Evolutionary conservation across 2,113 vertebrate species (phyloP).

Genomic region (Corythaixoides concolor): DNA sequence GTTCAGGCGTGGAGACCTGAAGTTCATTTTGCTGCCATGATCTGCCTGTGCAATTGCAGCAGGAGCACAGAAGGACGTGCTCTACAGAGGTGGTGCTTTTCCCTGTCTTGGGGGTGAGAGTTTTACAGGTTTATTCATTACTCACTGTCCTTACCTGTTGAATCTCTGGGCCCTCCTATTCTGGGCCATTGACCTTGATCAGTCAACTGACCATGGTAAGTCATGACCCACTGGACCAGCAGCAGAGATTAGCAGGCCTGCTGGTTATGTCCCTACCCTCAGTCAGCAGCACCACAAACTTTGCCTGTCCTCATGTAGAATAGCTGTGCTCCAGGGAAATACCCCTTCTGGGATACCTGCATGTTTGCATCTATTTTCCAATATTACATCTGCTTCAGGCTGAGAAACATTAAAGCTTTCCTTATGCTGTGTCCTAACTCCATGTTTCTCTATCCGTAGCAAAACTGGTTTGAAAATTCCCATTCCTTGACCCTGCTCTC

Average conservation of each 20-base stretch:
- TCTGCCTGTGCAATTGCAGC: background rate
- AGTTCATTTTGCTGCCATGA: background rate
- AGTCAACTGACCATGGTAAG: background rate
- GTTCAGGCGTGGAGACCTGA: background rate
- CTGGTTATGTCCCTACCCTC: background rate
- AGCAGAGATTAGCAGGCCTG: background rate
- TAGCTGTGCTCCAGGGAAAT: background rate
- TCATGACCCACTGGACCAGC: background rate
- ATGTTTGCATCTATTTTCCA: background rate
- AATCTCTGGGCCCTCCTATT: background rate
- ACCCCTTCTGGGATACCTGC: background rate
- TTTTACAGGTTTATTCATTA: background rate
- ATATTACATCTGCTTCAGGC: background rate
- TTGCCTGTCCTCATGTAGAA: background rate
- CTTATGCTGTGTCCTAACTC: background rate
- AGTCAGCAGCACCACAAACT: background rate
- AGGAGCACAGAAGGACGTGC: fast-evolving
- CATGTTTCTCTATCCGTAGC: background rate
- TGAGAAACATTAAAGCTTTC: background rate
- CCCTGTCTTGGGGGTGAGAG: background rate
- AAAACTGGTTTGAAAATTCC: background rate
- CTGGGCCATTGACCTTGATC: background rate
- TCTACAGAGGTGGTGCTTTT: background rate
- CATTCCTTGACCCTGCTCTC: background rate
- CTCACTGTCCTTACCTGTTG: background rate